Evolutionary conservation across 2,113 vertebrate genomes (phyloP).

Genomic region (Microcebus griseorufus): DNA sequence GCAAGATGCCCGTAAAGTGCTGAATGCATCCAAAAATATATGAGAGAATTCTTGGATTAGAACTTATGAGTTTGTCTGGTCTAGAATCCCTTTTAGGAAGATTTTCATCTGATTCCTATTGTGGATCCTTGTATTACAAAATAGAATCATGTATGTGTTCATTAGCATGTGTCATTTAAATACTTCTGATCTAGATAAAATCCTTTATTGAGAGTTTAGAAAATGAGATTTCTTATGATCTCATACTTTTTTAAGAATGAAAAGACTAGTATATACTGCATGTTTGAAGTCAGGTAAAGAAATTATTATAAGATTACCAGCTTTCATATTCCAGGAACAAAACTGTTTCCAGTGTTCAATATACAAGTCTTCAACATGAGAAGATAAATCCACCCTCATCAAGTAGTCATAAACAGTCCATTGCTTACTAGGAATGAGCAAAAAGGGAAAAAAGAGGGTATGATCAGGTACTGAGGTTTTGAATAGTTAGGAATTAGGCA

Average conservation of each 20-base stretch:
- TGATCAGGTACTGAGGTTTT: not conserved
- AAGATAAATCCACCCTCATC: not conserved
- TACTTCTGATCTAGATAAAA: conserved; percentile 21
- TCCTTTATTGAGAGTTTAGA: not conserved
- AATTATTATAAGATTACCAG: not conserved
- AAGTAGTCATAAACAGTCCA: not conserved
- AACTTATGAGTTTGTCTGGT: not conserved
- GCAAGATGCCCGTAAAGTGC: not conserved
- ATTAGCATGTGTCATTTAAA: not conserved
- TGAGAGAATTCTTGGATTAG: not conserved
- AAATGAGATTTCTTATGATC: not conserved
- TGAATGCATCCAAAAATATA: not conserved
- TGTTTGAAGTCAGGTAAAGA: conserved; percentile 17
- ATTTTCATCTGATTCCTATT: not conserved
- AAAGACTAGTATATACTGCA: not conserved
- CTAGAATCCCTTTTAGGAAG: not conserved
- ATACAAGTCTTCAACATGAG: not conserved
- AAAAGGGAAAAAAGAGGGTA: not conserved
- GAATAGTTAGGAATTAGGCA: not conserved
- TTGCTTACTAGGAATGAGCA: not conserved
- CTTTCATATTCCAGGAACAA: not conserved
- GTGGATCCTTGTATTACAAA: not conserved
- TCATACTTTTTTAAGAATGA: not conserved
- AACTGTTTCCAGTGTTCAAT: conserved; percentile 15
- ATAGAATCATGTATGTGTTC: not conserved